Base-by-base conservation (phyloP, 2,888 invertebrate genomes). In the Zootermopsis nevadensis region DNA sequence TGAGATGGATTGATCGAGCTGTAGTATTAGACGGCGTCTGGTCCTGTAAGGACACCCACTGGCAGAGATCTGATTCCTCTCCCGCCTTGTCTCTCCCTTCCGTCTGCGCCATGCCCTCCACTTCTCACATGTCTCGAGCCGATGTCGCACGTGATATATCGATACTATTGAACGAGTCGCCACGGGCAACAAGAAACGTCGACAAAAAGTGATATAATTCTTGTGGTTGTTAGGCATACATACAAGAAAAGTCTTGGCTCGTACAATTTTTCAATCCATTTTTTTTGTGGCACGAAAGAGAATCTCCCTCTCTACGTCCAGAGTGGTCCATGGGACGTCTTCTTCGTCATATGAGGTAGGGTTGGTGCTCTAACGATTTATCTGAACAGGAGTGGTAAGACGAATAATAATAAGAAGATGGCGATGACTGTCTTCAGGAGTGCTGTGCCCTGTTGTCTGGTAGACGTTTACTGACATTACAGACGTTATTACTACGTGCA, bases 121-220 rank as follows among this genome's bases (percentile, higher is more conserved):
- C 33, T 19, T 69, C 69, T 33, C 33, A 12, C 19, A 33, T 69
- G 33, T 69, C 33, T 33, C 69, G 33, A 31, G 33, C 33, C 69
- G 69, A 69, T 69, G 33, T 33, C 31, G 31, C 31, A 69, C 69
- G 12, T 69, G 69, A 69, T 69, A 33, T 69, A 69, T 69, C 69
- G 69, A 69, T 31, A 69, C 69, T 69, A 69, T 69, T 33, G 69
- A 33, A 33, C 15, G 1, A 33, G 69, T 69, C 69, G 33, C 69
- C 69, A 33, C 22, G 33, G 33, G 6, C 22, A 33, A 33, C 33
- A 33, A 69, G 69, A 33, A 69, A 22, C 22, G 12, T n/a, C 22
- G 33, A 33, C 15, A 69, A 69, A 69, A 69, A 33, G 22, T 69
- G 33, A 33, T 30, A 6, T 69, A 69, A 33, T 33, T 69, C 6